phyloP scores from a whole-genome alignment of 2,113 vertebrate species.

The Xiphias gladius region DNA sequence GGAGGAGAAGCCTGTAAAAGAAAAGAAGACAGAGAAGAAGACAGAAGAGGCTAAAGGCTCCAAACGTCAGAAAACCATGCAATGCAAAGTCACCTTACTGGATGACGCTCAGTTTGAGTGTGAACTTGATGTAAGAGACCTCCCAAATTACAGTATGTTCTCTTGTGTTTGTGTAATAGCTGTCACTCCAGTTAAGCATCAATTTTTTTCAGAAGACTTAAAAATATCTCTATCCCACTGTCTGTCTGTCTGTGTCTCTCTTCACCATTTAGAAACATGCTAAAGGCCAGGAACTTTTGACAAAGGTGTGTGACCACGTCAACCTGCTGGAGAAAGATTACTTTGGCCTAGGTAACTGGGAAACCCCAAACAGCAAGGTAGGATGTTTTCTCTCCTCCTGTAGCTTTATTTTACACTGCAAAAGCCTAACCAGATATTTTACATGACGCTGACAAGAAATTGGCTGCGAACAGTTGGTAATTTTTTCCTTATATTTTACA shows the following conservation, averaged over 20 bases:
- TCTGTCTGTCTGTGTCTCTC: not conserved
- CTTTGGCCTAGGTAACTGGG: slow-evolving; percentile 92
- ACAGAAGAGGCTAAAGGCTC: slow-evolving; percentile 86
- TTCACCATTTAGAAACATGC: slow-evolving; percentile 90
- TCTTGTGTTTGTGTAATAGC: not conserved
- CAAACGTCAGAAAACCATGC: slow-evolving; percentile 91
- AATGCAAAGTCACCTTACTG: slow-evolving; percentile 92
- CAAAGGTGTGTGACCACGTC: slow-evolving; percentile 93
- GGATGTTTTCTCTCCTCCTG: not conserved
- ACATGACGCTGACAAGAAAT: not conserved
- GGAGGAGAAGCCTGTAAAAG: slow-evolving; percentile 76
- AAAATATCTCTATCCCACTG: not conserved
- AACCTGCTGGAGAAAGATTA: slow-evolving; percentile 98
- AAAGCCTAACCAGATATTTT: not conserved
- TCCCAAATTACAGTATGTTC: not conserved
- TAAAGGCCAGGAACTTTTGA: slow-evolving; percentile 93
- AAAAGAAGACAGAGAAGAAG: slow-evolving; percentile 71
- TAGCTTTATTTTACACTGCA: not conserved
- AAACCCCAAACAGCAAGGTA: slow-evolving; percentile 88
- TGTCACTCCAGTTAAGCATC: not conserved
- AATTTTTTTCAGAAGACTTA: not conserved
- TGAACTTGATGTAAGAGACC: slow-evolving; percentile 90
- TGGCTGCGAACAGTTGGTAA: not conserved
- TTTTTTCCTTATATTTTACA: slow-evolving; percentile 23
- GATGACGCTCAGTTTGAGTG: slow-evolving; percentile 93